Base-by-base conservation (phyloP, 2,888 invertebrate species). In the Meandrusa payeni region DNA sequence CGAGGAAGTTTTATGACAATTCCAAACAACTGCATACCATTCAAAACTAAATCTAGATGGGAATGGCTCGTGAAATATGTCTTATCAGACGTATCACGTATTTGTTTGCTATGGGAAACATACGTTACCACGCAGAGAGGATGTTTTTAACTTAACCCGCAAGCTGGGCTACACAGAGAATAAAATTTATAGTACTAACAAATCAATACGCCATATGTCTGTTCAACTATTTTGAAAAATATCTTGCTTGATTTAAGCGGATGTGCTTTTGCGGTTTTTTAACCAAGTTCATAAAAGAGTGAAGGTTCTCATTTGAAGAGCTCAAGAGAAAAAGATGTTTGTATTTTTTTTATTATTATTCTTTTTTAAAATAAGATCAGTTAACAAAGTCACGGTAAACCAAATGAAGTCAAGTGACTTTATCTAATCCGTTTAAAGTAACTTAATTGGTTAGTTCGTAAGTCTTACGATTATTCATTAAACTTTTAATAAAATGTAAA, bases 131-230 rank as follows among this genome's bases (percentile, higher is more conserved):
- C 15, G 29, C 12, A 28, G 19, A 31, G 26, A 13, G 42, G 22
- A 31, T 24, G 31, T 31, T 43, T 43, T 37, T 19, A 43, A 24
- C 31, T 37, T 43, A 26, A 43, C 17, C 20, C 13, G 31, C 24
- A 4, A 43, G 24, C 37, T 37, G 19, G 9, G 37, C 31, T 37
- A 24, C 12, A 33, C 6, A 23, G 23, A 19, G 7, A 7, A 31
- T 42, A 29, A 31, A 31, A 31, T 43, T 43, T 31, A 36, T 38
- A 22, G 10, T 24, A 37, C 5, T 4, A 24, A 37, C 29, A 42
- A 24, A 31, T 24, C 31, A 15, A n/a, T n/a, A n/a, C n/a, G n/a
- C n/a, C n/a, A 3, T 15, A 9, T 10, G 24, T 12, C 5, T 15
- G 5, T 22, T 29, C 2, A 17, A 26, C 9, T 2, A 7, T 23